Base-by-base conservation (phyloP, 2,888 invertebrate species). In the Calliopum simillimum region DNA sequence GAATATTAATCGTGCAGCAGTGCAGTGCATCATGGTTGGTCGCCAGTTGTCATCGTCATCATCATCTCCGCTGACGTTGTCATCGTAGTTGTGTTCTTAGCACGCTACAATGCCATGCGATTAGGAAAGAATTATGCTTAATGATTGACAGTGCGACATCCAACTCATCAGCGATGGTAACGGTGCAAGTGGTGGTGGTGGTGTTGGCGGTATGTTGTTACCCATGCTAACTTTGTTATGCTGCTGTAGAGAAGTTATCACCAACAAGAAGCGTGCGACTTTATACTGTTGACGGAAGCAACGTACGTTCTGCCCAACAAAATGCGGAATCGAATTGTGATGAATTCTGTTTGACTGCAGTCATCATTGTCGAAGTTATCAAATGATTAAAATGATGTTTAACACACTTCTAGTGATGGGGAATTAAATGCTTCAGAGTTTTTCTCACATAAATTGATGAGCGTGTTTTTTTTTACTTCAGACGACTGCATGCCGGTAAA, bases 281-380 rank as follows among this genome's bases (percentile, higher is more conserved):
- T 16, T 11, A n/a, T 44, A 23, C 51, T 16, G 64, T 16, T n/a
- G 25, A 8, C 14, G 19, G 47, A 47, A 25, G 21, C 33, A 33
- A 33, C 33, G 33, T 33, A 8, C 33, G 33, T 33, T 33, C 41
- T 46, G 58, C 66, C 23, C 46, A 66, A 33, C 33, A 6, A 66
- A 16, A 41, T 46, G 41, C 66, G 66, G 66, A 66, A 66, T 66
- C 44, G 66, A 61, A 16, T 56, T 66, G 58, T 66, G 56, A 66
- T 47, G 25, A 56, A 56, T 58, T 56, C 19, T 19, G 56, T 23
- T 16, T 4, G 66, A 58, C 56, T 46, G 66, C 66, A 56, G 13
- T 19, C 41, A n/a, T 19, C 33, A 49, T 49, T 25, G n/a, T n/a
- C 13, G 16, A 4, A 3, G 43, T 11, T 43, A 59, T n/a, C 59